Base-by-base conservation (phyloP, 2,888 invertebrate species). In the Encarsia formosa region DNA sequence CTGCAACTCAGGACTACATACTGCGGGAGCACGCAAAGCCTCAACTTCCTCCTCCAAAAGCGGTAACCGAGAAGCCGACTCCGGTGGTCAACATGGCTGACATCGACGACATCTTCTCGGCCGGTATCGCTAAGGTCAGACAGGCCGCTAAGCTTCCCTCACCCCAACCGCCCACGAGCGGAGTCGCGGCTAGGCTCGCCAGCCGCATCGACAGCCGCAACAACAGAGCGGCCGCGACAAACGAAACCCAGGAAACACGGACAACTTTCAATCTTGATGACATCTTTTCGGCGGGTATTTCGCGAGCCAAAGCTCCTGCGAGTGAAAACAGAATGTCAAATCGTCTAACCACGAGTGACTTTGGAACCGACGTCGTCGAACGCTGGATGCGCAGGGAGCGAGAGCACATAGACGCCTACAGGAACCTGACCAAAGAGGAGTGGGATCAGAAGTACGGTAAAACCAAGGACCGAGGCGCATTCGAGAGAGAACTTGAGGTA, bases 401-500 rank as follows among this genome's bases (percentile, higher is more conserved):
- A 4, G 66, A 68, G 5, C 67, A 69, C 41, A 59, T 64, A 1
- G 68, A 69, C 9, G 58, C 63, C 1, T 73, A 65, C 32, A 59
- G 73, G 5, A 73, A 73, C 51, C 54, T 73, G 9, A 71, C 73
- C 3, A 73, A 69, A 48, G 73, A 73, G 47, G 74, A 73, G 43
- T 73, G 72, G 72, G 71, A 73, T 11, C 70, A 69, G 0, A 69
- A 64, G 15, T 65, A 71, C 26, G 65, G 65, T 2, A 63, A 59
- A 6, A 54, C 59, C 2, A 53, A 35, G 54, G 49, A 54, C 32
- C 34, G 58, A 8, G 47, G 45, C 5, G 54, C 42, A 5, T 58
- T 55, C 13, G 56, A 58, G 35, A 54, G 56, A 3, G 56, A 58
- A 20, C 56, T 58, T 3, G 58, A 58, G 22, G 41, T 38, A 4